These are phyloP conservation scores for Himalopsyche phryganea DNA, from an alignment of 1,140 invertebrate species.

Conservation along the genomic window DNA sequence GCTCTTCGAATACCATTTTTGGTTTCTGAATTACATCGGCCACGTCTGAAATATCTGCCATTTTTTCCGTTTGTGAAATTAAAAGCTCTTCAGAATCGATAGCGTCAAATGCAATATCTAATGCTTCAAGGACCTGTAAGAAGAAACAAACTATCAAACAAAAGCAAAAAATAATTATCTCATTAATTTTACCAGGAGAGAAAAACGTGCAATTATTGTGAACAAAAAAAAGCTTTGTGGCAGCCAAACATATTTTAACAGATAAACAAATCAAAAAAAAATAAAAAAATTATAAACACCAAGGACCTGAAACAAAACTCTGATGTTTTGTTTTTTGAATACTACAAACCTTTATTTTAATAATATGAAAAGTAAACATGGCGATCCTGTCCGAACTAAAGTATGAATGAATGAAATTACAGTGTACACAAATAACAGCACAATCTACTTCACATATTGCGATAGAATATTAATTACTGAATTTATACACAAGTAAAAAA, in stretches of 20 bases:
- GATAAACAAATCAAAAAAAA: not conserved
- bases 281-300: too few species aligned
- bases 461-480: too few species aligned
- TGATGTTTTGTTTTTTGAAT: not conserved
- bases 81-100: constrained; percentile 51
- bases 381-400: too few species aligned
- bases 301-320: not conserved
- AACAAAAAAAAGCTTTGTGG: not conserved
- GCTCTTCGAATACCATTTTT: constrained; percentile 5
- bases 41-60: constrained; percentile 12
- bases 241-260: not conserved
- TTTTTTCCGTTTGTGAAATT: constrained; percentile 1
- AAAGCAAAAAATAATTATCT: not conserved
- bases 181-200: too few species aligned
- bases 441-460: too few species aligned
- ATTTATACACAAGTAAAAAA: too few species aligned
- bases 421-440: too few species aligned
- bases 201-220: not conserved
- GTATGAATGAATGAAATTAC: too few species aligned
- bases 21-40: constrained; percentile 19
- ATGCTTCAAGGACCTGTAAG: constrained; percentile 55
- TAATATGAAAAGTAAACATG: too few species aligned
- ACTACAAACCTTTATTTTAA: too few species aligned
- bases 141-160: constrained; percentile 3
- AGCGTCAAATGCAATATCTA: constrained; percentile 58